phyloP scores from a whole-genome alignment of 2,888 invertebrate species.

The Temnothorax ravouxi region DNA sequence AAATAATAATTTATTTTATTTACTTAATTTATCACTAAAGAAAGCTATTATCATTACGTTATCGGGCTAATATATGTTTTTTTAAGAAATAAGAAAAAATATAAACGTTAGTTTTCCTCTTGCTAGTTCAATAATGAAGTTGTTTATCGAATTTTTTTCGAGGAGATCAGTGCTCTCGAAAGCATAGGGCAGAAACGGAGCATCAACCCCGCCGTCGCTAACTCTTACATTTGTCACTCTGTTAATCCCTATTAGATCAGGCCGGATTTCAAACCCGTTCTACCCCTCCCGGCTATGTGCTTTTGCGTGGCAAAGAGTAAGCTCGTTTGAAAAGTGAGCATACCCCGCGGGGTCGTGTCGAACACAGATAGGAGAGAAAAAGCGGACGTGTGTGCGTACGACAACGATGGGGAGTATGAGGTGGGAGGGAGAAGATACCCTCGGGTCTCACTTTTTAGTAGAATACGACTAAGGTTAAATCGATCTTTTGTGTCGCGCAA shows the following conservation, averaged over 20 bases:
- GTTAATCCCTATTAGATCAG: constrained; percentile 85
- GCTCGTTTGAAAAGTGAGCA: constrained; percentile 84
- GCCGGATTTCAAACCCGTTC: constrained; percentile 82
- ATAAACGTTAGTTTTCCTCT: background rate
- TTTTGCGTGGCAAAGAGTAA: constrained; percentile 82
- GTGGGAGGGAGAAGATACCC: constrained; percentile 57
- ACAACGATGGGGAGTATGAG: constrained; percentile 40
- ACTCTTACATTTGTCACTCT: constrained; percentile 85
- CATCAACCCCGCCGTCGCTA: constrained; percentile 79
- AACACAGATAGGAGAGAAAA: constrained; percentile 67
- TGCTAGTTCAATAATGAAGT: constrained; percentile 57
- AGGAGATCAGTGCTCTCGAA: constrained; percentile 46
- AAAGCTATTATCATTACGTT: background rate
- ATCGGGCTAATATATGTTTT: background rate
- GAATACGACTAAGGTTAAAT: constrained; percentile 66
- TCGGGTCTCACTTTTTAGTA: constrained; percentile 64
- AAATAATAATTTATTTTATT: background rate
- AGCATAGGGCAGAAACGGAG: constrained; percentile 57
- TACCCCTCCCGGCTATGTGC: constrained; percentile 71
- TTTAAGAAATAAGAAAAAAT: background rate
- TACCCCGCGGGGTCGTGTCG: constrained; percentile 75
- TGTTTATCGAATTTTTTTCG: constrained; percentile 62
- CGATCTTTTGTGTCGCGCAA: constrained; percentile 60
- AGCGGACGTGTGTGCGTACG: constrained; percentile 53
- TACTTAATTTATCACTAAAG: background rate